These are phyloP conservation scores for Ciconia boyciana DNA, from an alignment of 2,113 vertebrate genomes.

Conservation along the genomic window DNA sequence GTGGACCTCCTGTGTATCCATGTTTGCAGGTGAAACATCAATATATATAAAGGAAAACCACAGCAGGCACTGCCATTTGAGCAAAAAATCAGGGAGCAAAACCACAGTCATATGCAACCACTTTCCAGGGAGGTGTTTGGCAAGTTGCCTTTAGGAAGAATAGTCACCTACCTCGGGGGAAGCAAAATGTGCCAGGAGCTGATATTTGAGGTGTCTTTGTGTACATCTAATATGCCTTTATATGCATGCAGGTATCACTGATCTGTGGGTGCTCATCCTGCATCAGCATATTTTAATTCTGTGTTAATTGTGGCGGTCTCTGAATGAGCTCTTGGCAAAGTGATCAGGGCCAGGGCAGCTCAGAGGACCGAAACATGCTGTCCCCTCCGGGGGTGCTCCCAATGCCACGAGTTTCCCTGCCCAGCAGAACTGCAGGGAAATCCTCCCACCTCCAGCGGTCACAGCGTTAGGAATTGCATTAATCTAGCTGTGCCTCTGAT, in stretches of 20 bases:
- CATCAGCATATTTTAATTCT: not conserved
- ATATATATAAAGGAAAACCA: not conserved
- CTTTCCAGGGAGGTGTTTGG: not conserved
- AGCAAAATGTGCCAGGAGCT: not conserved
- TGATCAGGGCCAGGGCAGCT: too few species aligned
- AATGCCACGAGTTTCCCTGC: not conserved
- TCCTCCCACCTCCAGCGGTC: not conserved
- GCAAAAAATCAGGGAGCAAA: not conserved
- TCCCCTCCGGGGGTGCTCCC: too few species aligned
- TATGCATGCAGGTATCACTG: too few species aligned
- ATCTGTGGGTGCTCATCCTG: not conserved
- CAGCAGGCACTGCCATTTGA: not conserved
- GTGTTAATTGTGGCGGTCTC: not conserved
- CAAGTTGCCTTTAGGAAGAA: not conserved
- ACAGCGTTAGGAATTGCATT: not conserved
- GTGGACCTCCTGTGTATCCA: not conserved
- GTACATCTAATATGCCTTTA: not conserved
- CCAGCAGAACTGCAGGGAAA: not conserved
- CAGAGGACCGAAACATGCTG: not conserved
- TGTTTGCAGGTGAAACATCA: not conserved
- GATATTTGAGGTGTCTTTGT: not conserved
- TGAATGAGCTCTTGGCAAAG: not conserved
- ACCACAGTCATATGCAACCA: too few species aligned
- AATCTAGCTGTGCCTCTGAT: not conserved
- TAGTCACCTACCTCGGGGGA: rapidly evolving